A percentile compares a stretch with the other conserved stretches of the same genome.
phyloP scores from a whole-genome alignment of 92 coral and sea anemone species.

The Montipora capitata region DNA sequence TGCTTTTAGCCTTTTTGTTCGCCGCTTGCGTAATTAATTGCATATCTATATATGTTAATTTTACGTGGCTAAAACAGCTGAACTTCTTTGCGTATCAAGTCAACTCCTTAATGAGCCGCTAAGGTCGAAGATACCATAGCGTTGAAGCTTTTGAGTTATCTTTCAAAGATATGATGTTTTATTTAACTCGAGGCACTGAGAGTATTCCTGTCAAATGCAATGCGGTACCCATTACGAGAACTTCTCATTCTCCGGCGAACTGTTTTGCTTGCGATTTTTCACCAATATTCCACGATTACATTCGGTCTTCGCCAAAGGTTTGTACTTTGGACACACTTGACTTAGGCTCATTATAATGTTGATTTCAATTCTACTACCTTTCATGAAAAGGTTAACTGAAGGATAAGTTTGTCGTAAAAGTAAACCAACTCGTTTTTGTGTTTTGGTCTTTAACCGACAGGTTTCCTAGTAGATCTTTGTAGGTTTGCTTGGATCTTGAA shows the following conservation, averaged over 20 bases:
- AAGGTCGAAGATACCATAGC: neutral
- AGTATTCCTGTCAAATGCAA: neutral
- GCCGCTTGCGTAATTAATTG: neutral
- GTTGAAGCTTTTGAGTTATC: neutral
- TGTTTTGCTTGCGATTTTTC: neutral
- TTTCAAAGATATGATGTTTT: neutral
- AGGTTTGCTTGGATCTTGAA: too few species aligned
- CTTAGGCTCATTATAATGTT: neutral
- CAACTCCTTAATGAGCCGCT: conserved; percentile 6
- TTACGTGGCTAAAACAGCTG: conserved; percentile 11
- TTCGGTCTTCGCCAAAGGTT: neutral
- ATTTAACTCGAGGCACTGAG: neutral
- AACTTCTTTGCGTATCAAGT: neutral
- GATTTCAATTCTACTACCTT: too few species aligned
- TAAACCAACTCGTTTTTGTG: too few species aligned
- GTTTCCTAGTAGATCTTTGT: too few species aligned
- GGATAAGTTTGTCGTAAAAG: too few species aligned
- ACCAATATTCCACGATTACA: neutral
- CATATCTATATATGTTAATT: neutral
- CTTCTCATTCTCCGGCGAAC: neutral
- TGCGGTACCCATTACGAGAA: neutral
- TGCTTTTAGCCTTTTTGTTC: neutral
- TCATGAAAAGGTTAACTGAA: too few species aligned
- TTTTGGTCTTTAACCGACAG: too few species aligned
- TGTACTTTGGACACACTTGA: neutral